Conservation (phyloP, 2,113 vertebrate genomes). For the Grantiella picta region DNA sequence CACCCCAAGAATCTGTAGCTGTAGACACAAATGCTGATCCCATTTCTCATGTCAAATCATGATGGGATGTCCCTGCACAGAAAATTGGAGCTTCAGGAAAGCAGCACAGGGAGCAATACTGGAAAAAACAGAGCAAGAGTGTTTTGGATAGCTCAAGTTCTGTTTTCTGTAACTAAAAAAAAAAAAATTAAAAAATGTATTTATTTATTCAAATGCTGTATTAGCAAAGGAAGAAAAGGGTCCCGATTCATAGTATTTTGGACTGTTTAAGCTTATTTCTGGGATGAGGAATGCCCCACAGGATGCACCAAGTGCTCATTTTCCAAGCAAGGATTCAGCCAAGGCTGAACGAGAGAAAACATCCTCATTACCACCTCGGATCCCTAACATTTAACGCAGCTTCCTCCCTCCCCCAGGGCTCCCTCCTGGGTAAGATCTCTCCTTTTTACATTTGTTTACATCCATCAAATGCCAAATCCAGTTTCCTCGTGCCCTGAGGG, state of each 20-base stretch:
- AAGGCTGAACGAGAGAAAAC: neutral
- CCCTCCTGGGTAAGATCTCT: neutral
- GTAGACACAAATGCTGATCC: neutral
- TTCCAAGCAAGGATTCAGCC: neutral
- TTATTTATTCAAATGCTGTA: neutral
- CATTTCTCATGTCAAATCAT: neutral
- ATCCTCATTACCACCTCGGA: neutral
- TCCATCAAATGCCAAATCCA: slow-evolving; percentile 10
- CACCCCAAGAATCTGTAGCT: neutral
- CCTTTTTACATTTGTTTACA: neutral
- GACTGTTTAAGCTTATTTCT: neutral
- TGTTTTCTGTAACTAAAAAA: neutral
- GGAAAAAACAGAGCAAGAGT: neutral
- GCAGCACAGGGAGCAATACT: neutral
- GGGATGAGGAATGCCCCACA: neutral
- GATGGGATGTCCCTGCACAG: neutral
- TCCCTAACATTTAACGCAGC: neutral
- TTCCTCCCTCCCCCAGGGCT: neutral
- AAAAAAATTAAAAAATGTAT: neutral
- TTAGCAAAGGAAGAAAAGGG: neutral
- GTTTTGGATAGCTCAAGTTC: neutral
- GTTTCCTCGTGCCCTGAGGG: neutral
- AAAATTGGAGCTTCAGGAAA: neutral
- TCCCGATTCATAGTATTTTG: neutral
- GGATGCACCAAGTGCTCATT: neutral